Conservation (phyloP, 2,797 vertebrate species). For the Potorous gilbertii region DNA sequence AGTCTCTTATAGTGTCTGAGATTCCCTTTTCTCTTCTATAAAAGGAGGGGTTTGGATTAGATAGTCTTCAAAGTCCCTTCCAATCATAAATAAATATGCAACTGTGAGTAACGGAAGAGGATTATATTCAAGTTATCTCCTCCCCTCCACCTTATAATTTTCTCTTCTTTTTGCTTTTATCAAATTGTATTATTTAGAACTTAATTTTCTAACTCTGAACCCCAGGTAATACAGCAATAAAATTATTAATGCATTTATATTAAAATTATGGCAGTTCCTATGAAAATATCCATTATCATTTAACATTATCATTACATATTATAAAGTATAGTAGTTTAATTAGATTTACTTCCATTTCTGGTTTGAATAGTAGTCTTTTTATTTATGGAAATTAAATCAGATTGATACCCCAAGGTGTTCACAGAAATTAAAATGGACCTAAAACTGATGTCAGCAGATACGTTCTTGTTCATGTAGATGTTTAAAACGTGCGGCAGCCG, state of each 20-base stretch:
- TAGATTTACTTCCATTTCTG: conserved; percentile 58
- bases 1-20: not conserved
- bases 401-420: conserved; percentile 47
- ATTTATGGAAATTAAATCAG: conserved; percentile 67
- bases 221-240: conserved; percentile 66
- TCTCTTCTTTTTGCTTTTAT: not conserved
- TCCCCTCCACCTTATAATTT: conserved; percentile 51
- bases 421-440: conserved; percentile 58
- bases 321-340: conserved; percentile 67
- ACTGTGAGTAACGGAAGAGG: conserved; percentile 13
- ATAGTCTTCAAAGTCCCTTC: not conserved
- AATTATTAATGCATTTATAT: conserved; percentile 71
- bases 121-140: conserved; percentile 24
- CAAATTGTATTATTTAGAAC: conserved; percentile 70
- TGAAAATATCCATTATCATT: conserved; percentile 52
- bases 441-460: conserved; percentile 51
- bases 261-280: conserved; percentile 45
- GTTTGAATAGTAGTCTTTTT: conserved; percentile 59
- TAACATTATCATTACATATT: conserved; percentile 62
- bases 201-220: conserved; percentile 64
- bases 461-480: conserved; percentile 36
- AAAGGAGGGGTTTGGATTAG: conserved; percentile 4
- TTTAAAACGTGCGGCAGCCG: conserved; percentile 29
- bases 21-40: not conserved
- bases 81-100: not conserved